Evolutionary conservation across 2,797 vertebrate species (phyloP).

Genomic region (Tachyglossus aculeatus): DNA sequence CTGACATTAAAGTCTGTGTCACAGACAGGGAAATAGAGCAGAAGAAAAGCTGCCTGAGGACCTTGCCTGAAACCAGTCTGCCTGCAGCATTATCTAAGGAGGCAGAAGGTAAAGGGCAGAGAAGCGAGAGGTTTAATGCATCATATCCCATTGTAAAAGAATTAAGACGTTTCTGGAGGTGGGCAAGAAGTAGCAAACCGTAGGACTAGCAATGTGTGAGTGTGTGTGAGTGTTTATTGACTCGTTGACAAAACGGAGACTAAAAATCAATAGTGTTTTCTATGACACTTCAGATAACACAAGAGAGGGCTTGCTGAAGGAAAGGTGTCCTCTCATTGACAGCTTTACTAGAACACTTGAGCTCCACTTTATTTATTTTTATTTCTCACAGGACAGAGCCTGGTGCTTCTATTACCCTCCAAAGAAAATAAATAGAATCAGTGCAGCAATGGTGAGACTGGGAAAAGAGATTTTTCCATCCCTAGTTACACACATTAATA

Average conservation of each 20-base stretch:
- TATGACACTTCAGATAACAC: conserved; percentile 68
- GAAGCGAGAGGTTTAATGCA: neutral
- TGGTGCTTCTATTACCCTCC: conserved; percentile 32
- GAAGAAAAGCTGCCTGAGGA: no score
- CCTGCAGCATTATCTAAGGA: no score
- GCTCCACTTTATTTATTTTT: conserved; percentile 56
- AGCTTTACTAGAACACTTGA: conserved; percentile 56
- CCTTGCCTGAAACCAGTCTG: no score
- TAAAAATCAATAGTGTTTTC: conserved; percentile 74
- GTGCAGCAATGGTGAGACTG: neutral
- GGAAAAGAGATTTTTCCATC: neutral
- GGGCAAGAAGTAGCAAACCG: no score
- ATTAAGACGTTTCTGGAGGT: no score
- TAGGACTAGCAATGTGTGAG: neutral
- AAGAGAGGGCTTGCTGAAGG: conserved; percentile 48
- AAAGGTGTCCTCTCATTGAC: conserved; percentile 55
- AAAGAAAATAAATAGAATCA: conserved; percentile 47
- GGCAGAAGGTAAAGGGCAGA: neutral
- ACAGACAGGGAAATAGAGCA: no score
- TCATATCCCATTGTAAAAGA: neutral
- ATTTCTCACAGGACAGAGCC: conserved; percentile 50
- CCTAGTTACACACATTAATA: no score
- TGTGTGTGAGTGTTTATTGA: conserved; percentile 64
- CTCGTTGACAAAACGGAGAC: conserved; percentile 72
- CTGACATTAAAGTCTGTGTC: no score